These are phyloP conservation scores for Neomicropteryx cornuta DNA, from an alignment of 1,140 invertebrate genomes.

Conservation along the genomic window DNA sequence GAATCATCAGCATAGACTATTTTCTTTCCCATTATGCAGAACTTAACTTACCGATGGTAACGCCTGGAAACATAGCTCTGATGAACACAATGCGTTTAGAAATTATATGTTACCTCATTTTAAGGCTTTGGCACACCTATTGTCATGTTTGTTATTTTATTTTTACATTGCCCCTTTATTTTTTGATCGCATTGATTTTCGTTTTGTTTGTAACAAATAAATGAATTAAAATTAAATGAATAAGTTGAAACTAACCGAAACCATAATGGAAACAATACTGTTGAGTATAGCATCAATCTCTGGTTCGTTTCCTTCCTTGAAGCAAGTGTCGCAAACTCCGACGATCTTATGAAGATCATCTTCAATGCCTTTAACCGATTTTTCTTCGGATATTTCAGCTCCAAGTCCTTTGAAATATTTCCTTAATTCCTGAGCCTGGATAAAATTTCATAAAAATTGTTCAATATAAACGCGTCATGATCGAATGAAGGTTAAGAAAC, in stretches of 20 bases:
- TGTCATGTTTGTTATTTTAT: too few relatives aligned
- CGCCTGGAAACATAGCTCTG: too few relatives aligned
- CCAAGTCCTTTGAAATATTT: slow-evolving; percentile 83
- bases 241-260: slow-evolving; percentile 73
- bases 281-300: slow-evolving; percentile 77
- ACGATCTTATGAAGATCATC: slow-evolving; percentile 93
- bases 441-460: slow-evolving; percentile 15
- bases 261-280: slow-evolving; percentile 88
- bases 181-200: too few relatives aligned
- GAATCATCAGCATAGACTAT: too few relatives aligned
- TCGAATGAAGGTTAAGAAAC: slow-evolving; percentile 2
- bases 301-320: slow-evolving; percentile 69
- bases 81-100: too few relatives aligned
- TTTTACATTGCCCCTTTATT: too few relatives aligned
- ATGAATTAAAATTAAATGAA: too few relatives aligned
- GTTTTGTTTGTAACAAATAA: too few relatives aligned
- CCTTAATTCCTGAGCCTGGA: slow-evolving; percentile 77
- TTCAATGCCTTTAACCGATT: slow-evolving; percentile 79
- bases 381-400: slow-evolving; percentile 85
- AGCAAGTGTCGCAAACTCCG: slow-evolving; percentile 84
- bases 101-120: too few relatives aligned
- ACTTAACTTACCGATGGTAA: too few relatives aligned
- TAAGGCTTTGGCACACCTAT: too few relatives aligned
- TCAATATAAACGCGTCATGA: slow-evolving; percentile 1
- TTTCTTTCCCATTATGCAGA: too few relatives aligned